These are phyloP conservation scores for Tipula helvola DNA, from an alignment of 2,888 invertebrate species.

Conservation along the genomic window DNA sequence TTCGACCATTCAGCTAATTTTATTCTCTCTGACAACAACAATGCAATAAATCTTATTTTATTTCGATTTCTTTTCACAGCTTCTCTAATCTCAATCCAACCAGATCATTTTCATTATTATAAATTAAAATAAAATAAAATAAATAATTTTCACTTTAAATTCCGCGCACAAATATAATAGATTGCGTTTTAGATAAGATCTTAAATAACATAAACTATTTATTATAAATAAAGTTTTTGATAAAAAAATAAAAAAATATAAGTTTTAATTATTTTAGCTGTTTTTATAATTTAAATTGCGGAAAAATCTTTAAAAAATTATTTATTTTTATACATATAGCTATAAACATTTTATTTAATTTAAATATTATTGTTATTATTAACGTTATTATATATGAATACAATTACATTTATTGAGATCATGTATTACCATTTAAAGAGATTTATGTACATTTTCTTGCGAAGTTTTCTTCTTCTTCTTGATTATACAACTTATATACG, in stretches of 20 bases:
- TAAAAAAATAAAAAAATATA: background rate
- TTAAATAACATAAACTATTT: background rate
- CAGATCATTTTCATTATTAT: background rate
- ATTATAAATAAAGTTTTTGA: background rate
- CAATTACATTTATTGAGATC: background rate
- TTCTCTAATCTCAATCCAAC: background rate
- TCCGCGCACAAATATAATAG: background rate
- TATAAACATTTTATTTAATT: background rate
- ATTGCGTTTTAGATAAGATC: background rate
- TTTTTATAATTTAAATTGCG: background rate
- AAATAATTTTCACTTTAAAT: background rate
- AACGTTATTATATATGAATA: background rate
- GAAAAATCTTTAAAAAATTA: background rate
- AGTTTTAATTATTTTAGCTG: background rate
- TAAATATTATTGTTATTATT: slow-evolving; percentile 4
- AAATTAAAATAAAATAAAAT: background rate
- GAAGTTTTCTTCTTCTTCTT: background rate
- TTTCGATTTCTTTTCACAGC: no score
- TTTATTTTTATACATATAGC: background rate
- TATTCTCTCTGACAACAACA: background rate
- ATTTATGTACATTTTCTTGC: background rate
- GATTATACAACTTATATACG: background rate
- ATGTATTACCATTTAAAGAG: background rate
- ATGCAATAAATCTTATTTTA: no score
- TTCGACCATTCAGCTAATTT: background rate